Base-by-base conservation (phyloP, 2,113 vertebrate genomes). In the Rhinolophus ferrumequinum region DNA sequence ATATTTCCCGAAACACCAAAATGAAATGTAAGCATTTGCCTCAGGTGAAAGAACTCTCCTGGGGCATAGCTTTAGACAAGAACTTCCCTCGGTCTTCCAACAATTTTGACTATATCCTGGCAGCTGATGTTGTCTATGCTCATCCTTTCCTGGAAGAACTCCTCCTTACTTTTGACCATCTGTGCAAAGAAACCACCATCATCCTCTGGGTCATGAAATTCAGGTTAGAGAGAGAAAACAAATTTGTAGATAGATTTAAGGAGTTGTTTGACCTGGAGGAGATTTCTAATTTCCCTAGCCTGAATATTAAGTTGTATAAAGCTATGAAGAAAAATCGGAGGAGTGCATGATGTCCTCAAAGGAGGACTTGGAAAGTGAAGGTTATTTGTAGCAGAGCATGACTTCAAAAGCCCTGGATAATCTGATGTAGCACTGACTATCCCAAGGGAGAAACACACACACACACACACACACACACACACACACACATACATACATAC, bases 201-300 rank as follows among this genome's bases (percentile, higher is more conserved):
- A 99, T 99, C 96, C 97, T 99, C 33, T 99, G 99, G 99, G 99
- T 98, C 50, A 99, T 99, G 99, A 99, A 98, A 93, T 99, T 99
- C 97, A 99, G 99, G 4, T 75, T 99, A 94, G 99, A 99, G 82
- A 98, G 98, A 2, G 99, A 99, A 91, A 99, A 99, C 96, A 96
- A 97, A 86, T 99, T 99, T 91, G 99, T 99, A 89, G 99, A 98
- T 58, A 98, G 98, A 87, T 99, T 99, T 97, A 98, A 98, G 96
- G 97, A 97, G 16, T 93, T 97, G n/a, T 99, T 99, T 98, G 97
- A 99, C 76, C 60, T 99, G 76, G 98, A 99, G 90, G 98, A 99
- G 97, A 96, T 99, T 94, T 99, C 99, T 14, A 90, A 99, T 98
- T 99, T 99, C 62, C 99, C 99, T 3, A 99, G 98, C 96, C 98